Evolutionary conservation across 2,113 vertebrate species (phyloP).

Genomic region (Cryptomyrus ogoouensis): DNA sequence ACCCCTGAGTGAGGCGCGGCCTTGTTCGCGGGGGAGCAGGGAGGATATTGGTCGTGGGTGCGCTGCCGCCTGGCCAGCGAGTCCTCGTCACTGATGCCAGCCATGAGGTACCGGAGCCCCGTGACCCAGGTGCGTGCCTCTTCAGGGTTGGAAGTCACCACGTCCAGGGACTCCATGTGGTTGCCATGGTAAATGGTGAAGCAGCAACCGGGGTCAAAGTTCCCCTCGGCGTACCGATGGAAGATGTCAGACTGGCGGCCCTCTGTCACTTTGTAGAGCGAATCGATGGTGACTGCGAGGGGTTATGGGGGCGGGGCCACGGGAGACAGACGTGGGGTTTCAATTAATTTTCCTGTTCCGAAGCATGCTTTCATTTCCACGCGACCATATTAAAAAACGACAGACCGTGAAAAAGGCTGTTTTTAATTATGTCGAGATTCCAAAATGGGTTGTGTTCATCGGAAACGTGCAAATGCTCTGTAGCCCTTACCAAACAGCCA

Average conservation of each 20-base stretch:
- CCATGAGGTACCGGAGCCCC: constrained; percentile 90
- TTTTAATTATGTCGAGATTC: constrained; percentile 40
- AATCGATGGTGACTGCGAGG: constrained; percentile 85
- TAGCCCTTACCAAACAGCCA: background rate
- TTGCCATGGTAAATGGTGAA: constrained; percentile 94
- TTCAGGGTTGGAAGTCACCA: constrained; percentile 87
- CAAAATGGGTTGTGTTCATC: constrained; percentile 50
- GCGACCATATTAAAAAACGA: constrained; percentile 14
- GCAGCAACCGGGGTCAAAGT: constrained; percentile 84
- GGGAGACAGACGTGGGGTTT: constrained; percentile 2
- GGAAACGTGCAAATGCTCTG: constrained; percentile 23
- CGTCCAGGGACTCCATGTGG: constrained; percentile 91
- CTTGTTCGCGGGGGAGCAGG: background rate
- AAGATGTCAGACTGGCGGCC: constrained; percentile 88
- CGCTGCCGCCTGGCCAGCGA: constrained; percentile 86
- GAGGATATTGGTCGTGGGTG: constrained; percentile 96
- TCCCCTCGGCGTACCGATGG: constrained; percentile 82
- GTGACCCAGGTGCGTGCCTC: constrained; percentile 96
- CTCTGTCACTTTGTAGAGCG: constrained; percentile 94
- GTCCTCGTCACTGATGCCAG: constrained; percentile 94
- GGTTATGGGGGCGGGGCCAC: background rate
- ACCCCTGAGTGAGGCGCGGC: background rate
- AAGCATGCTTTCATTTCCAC: background rate
- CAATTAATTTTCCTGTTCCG: background rate
- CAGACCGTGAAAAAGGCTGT: constrained; percentile 22